Evolutionary conservation across 2,888 invertebrate genomes (phyloP), one percentile per base, ranked within the genome.

Genomic region (Apamea crenata): DNA sequence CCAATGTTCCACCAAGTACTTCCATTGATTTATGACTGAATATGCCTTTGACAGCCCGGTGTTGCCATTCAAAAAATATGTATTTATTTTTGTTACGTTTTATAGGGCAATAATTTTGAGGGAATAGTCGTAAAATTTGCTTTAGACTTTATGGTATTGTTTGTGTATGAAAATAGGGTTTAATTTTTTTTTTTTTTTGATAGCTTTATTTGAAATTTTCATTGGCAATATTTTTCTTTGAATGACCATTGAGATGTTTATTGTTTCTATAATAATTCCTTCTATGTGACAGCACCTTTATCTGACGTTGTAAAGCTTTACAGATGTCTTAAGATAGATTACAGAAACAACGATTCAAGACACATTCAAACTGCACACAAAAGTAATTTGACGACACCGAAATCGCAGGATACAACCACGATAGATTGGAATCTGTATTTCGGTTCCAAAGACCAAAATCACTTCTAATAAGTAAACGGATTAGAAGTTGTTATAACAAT

Each of bases 61-160:
- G 89, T 85, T 88, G 81, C 90, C 74, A 90, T 82, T 88, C 81
- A 87, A 89, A 89, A 88, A 90, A 83, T 85, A 87, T 77, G 80
- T 78, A 78, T 81, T 83, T 87, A 81, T 82, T 82, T 78, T 82
- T 79, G 77, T 85, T 75, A 80, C 81, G 74, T 85, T 90, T 89
- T 90, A 87, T 88, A 78, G 81, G 80, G 85, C 82, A 83, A 89
- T 88, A 82, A 88, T 89, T 90, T 81, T 76, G 81, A 82, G 71
- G 82, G 76, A 80, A 83, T 77, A 81, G 87, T 87, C 89, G 83
- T 90, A 72, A 90, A 85, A 82, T 84, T 73, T 71, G 77, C 74
- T 79, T 87, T 74, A 59, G 81, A 72, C 14, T 80, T 83, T 83
- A 74, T 53, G 72, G 36, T 72, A 68, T 32, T 29, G 77, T 80